Base-by-base conservation (phyloP, 92 coral and sea anemone species). In the Chrysogorgia sp. region DNA sequence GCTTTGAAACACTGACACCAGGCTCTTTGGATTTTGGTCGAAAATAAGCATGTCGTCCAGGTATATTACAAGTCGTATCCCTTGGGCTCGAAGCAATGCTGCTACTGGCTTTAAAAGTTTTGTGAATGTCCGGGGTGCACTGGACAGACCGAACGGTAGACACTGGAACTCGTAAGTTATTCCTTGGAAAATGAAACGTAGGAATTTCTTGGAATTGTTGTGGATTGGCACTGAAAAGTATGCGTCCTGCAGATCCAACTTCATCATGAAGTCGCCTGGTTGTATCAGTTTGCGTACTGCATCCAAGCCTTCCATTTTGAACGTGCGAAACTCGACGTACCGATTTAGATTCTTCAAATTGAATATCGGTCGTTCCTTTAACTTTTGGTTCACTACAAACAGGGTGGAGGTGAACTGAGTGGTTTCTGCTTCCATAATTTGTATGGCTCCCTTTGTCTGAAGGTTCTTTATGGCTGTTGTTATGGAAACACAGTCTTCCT, bases 291-390 rank as follows among this genome's bases (percentile, higher is more conserved):
- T 77, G 34, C 59, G 55, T 17, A 77, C 82, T 21, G 70, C 37
- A 9, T 58, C 82, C 82, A 77, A 63, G 41, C 82, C 59, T 62
- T 77, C 82, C 82, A 77, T 37, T 45, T 60, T 77, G 82, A 77
- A 77, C 74, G 60, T 77, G 58, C 41, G 59, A 59, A 20, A 17
- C 52, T 37, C 17, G n/a, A 78, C 75, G 43, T 17, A 78, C 24
- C 83, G 59, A 57, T 77, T 77, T 25, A 59, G 23, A 26, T 63
- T 59, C 69, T 77, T 77, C 35, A 77, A 40, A 13, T 77, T 77
- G 82, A 77, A 77, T 13, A 77, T 77, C 60, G 61, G 82, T 1
- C 81, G 40, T 6, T 32, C 20, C 57, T 75, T 58, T 48, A 37
- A 56, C 12, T 7, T 31, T 50, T 75, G 55, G 43, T 57, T 60